These are phyloP conservation scores for Lycia hirtaria DNA, from an alignment of 2,888 invertebrate species.

Conservation along the genomic window DNA sequence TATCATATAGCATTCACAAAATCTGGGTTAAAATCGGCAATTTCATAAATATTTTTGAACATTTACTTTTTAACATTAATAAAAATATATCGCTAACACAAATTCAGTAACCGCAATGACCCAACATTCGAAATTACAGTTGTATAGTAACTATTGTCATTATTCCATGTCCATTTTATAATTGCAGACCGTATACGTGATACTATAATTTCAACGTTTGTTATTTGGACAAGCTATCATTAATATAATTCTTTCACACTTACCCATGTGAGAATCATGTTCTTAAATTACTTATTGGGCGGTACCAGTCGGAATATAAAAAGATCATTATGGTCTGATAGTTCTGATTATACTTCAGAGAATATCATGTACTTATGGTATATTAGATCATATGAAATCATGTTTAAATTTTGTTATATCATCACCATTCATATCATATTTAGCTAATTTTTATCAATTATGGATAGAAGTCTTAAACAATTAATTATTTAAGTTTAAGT, in stretches of 20 bases:
- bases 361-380: background rate
- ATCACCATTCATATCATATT: too few relatives aligned
- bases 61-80: conserved; percentile 11
- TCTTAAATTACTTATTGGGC: conserved; percentile 31
- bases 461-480: too few relatives aligned
- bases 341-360: conserved; percentile 6
- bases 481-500: too few relatives aligned
- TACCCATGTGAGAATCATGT: conserved; percentile 18
- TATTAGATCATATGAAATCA: background rate
- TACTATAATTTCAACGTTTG: conserved; percentile 50
- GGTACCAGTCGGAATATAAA: conserved; percentile 9
- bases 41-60: background rate
- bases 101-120: conserved; percentile 33
- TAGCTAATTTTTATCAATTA: too few relatives aligned
- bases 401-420: too few relatives aligned
- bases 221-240: conserved; percentile 47
- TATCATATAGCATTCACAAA: too few relatives aligned
- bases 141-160: conserved; percentile 42
- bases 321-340: conserved; percentile 18
- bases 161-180: conserved; percentile 49
- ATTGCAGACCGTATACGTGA: conserved; percentile 49
- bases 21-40: background rate
- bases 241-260: conserved; percentile 40
- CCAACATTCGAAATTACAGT: conserved; percentile 37
- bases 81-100: conserved; percentile 25